These are phyloP conservation scores for Scaptomyza hsui DNA, from an alignment of 1,140 invertebrate genomes.

Conservation along the genomic window DNA sequence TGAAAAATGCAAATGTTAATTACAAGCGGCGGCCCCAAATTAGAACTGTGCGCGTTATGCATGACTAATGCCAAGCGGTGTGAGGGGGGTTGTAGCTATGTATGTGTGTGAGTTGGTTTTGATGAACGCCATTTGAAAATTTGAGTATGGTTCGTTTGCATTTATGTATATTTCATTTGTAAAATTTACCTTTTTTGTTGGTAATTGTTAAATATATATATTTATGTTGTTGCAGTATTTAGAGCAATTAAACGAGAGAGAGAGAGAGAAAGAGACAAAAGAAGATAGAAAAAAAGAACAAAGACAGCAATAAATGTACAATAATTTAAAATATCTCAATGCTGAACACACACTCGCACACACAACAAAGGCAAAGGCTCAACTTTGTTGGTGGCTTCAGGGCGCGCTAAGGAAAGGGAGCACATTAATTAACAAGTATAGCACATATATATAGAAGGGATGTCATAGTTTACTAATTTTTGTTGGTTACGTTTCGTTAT, in stretches of 20 bases:
- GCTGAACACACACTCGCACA: slow-evolving; percentile 36
- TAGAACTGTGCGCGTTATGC: slow-evolving; percentile 65
- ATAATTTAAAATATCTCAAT: slow-evolving; percentile 31
- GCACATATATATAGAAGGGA: slow-evolving; percentile 29
- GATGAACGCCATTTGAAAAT: slow-evolving; percentile 15
- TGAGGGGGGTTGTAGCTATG: neutral
- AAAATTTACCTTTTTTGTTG: slow-evolving; percentile 73
- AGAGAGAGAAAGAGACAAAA: slow-evolving; percentile 26
- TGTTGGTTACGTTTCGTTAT: neutral
- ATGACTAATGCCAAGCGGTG: slow-evolving; percentile 56
- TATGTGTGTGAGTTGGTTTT: slow-evolving; percentile 11
- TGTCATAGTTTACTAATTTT: slow-evolving; percentile 4
- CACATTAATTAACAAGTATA: slow-evolving; percentile 45
- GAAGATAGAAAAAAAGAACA: slow-evolving; percentile 53
- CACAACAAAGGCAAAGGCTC: slow-evolving; percentile 18
- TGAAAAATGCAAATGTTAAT: slow-evolving; percentile 78
- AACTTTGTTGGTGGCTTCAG: slow-evolving; percentile 31
- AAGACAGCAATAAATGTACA: slow-evolving; percentile 46
- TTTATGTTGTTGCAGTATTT: slow-evolving; percentile 31
- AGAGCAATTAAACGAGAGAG: slow-evolving; percentile 16
- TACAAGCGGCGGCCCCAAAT: slow-evolving; percentile 51
- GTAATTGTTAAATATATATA: slow-evolving; percentile 36
- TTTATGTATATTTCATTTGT: slow-evolving; percentile 38
- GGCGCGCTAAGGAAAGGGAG: slow-evolving; percentile 48
- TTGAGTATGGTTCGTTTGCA: slow-evolving; percentile 10